Evolutionary conservation across 2,888 invertebrate species (phyloP).

Genomic region (Trachelus iudaicus): DNA sequence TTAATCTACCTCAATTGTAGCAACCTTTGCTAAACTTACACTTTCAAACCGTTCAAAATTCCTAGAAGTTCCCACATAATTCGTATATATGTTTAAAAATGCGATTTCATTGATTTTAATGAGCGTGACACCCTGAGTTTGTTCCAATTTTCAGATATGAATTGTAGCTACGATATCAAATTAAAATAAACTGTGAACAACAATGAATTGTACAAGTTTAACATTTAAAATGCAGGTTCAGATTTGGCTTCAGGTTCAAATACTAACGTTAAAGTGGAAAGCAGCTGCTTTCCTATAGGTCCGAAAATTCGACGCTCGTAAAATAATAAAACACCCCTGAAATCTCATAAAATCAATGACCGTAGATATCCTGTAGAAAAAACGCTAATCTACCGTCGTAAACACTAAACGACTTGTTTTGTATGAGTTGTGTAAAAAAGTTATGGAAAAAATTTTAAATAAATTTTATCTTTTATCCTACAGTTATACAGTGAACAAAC

Average conservation of each 20-base stretch:
- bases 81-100: too few species aligned
- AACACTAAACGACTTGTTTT: slow-evolving; percentile 51
- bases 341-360: slow-evolving; percentile 18
- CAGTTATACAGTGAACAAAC: neutral
- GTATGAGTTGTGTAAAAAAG: slow-evolving; percentile 48
- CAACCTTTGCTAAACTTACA: too few species aligned
- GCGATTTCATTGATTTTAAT: too few species aligned
- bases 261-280: neutral
- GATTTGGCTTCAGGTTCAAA: neutral
- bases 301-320: slow-evolving; percentile 3
- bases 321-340: slow-evolving; percentile 28
- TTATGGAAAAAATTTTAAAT: slow-evolving; percentile 40
- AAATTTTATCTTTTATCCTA: neutral
- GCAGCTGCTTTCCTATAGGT: neutral
- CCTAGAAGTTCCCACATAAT: too few species aligned
- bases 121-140: too few species aligned
- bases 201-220: too few species aligned
- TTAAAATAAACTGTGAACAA: too few species aligned
- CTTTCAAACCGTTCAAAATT: too few species aligned
- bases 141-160: too few species aligned
- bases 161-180: too few species aligned
- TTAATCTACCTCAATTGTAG: slow-evolving; percentile 9
- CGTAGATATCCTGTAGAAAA: slow-evolving; percentile 9
- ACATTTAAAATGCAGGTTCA: neutral
- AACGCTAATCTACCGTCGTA: slow-evolving; percentile 51